Conservation (phyloP, 2,113 vertebrate species). For the Oophaga pumilio region DNA sequence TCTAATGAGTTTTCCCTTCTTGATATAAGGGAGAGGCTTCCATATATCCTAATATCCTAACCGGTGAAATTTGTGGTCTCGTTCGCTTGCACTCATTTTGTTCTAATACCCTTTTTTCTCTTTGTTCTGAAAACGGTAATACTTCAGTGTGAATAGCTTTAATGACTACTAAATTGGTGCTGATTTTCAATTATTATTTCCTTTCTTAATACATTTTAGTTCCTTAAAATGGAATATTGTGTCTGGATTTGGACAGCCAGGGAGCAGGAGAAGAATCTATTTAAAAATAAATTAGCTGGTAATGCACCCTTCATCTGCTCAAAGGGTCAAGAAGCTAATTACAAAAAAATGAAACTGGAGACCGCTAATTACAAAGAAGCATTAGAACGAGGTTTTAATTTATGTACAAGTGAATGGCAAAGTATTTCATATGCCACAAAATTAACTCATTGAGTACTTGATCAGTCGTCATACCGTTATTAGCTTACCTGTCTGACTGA, state of each 20-base stretch:
- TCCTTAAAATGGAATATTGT: slow-evolving; percentile 33
- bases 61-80: background rate
- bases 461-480: background rate
- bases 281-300: slow-evolving; percentile 45
- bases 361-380: slow-evolving; percentile 36
- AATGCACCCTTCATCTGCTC: slow-evolving; percentile 38
- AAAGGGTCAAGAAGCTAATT: slow-evolving; percentile 57
- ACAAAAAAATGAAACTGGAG: slow-evolving; percentile 46
- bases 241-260: slow-evolving; percentile 32
- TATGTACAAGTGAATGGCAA: background rate
- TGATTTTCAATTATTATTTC: slow-evolving; percentile 27
- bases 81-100: background rate
- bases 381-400: background rate
- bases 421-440: background rate
- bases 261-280: slow-evolving; percentile 40
- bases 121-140: background rate
- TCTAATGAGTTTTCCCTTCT: no score
- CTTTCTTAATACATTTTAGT: slow-evolving; percentile 19
- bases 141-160: background rate
- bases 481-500: background rate
- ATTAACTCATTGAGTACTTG: slow-evolving; percentile 4
- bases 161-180: slow-evolving; percentile 5
- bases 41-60: background rate
- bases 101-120: background rate
- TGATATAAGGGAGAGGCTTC: background rate